Percentiles rank a stretch among this genome's conserved stretches.
phyloP scores from a whole-genome alignment of 2,888 invertebrate genomes.

The Hofmannophila pseudospretella region DNA sequence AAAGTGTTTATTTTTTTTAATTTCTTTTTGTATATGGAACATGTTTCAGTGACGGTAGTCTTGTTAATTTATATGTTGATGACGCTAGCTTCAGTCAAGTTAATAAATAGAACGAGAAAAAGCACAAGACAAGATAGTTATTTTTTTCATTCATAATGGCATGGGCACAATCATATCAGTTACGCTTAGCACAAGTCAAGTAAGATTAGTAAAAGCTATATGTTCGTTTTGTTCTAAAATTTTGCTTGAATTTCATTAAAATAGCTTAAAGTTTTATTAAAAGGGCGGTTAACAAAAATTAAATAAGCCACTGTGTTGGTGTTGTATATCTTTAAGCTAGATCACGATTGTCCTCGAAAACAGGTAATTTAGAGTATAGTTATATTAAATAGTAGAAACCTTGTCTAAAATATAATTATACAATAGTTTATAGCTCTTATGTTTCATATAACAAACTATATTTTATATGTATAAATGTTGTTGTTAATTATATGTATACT shows the following conservation, averaged over 20 bases:
- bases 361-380: slow-evolving; percentile 51
- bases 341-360: slow-evolving; percentile 42
- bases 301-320: too few relatives aligned
- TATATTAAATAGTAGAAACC: slow-evolving; percentile 36
- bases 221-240: too few relatives aligned
- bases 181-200: not conserved
- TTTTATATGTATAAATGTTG: slow-evolving; percentile 56
- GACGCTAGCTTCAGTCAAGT: too few relatives aligned
- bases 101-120: not conserved
- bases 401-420: slow-evolving; percentile 25
- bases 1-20: not conserved
- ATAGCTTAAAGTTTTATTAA: too few relatives aligned
- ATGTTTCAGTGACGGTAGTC: not conserved
- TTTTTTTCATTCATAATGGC: not conserved
- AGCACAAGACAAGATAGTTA: not conserved
- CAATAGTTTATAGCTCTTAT: slow-evolving; percentile 33
- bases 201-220: too few relatives aligned
- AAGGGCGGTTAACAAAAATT: too few relatives aligned
- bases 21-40: too few relatives aligned
- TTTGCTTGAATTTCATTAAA: too few relatives aligned
- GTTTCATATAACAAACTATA: slow-evolving; percentile 42
- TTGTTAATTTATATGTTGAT: not conserved
- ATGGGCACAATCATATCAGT: slow-evolving; percentile 8
- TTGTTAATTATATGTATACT: slow-evolving; percentile 47
- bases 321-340: too few relatives aligned